Evolutionary conservation across 2,113 vertebrate genomes (phyloP).

Genomic region (Brachionichthys hirsutus): DNA sequence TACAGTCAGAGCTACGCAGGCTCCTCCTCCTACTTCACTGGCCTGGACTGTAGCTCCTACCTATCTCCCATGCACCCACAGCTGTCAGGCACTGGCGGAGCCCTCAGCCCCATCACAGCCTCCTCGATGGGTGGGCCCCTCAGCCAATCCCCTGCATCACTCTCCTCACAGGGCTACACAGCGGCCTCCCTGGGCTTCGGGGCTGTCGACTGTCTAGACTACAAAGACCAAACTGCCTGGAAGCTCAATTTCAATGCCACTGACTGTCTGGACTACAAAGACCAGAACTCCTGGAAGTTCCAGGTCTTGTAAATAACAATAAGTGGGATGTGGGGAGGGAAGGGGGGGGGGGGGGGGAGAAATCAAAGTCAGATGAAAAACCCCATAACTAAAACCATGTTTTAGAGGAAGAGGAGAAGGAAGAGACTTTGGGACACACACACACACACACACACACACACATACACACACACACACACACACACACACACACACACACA

Average conservation of each 20-base stretch:
- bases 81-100: slow-evolving; percentile 80
- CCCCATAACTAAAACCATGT: too few relatives aligned
- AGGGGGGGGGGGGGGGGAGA: too few relatives aligned
- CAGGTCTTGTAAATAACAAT: slow-evolving; percentile 82
- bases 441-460: slow-evolving; percentile 1
- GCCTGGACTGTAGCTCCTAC: slow-evolving; percentile 87
- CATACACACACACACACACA: neutral
- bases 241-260: slow-evolving; percentile 86
- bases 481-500: neutral
- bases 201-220: slow-evolving; percentile 85
- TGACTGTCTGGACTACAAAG: slow-evolving; percentile 91
- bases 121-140: slow-evolving; percentile 82
- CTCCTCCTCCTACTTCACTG: slow-evolving; percentile 84
- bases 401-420: slow-evolving; percentile 13
- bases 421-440: slow-evolving; percentile 33
- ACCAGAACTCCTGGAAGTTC: slow-evolving; percentile 91
- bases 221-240: slow-evolving; percentile 86
- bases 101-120: slow-evolving; percentile 83
- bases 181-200: slow-evolving; percentile 81
- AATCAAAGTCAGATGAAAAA: too few relatives aligned
- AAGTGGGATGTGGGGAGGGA: slow-evolving; percentile 1
- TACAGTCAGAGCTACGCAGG: slow-evolving; percentile 82
- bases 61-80: slow-evolving; percentile 88
- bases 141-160: slow-evolving; percentile 81
- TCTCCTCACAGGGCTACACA: slow-evolving; percentile 83